These are phyloP conservation scores for Salmo trutta DNA, from an alignment of 2,797 vertebrate genomes.

Conservation along the genomic window DNA sequence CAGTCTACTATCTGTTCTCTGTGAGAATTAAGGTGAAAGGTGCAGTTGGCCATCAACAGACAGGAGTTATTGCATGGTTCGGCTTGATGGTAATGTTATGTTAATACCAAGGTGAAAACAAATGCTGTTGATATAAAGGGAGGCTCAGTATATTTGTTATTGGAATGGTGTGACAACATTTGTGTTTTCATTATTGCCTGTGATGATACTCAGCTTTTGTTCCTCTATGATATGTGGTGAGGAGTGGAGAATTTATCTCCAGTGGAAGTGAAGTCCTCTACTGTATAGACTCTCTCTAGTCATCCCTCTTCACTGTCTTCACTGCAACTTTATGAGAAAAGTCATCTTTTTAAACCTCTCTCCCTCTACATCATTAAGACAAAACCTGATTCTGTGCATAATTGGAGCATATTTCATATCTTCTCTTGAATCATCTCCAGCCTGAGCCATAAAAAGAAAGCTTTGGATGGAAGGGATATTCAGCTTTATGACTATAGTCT, in stretches of 20 bases:
- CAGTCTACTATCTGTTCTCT: neutral
- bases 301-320: neutral
- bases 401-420: constrained; percentile 26
- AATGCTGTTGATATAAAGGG: neutral
- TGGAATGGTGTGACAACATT: constrained; percentile 6
- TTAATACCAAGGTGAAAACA: constrained; percentile 22
- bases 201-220: neutral
- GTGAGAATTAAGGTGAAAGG: neutral
- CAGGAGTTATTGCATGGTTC: constrained; percentile 17
- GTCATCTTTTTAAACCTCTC: constrained; percentile 24
- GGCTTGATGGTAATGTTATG: constrained; percentile 20
- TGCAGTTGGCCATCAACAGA: constrained; percentile 12
- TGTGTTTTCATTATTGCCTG: constrained; percentile 6
- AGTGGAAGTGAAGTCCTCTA: neutral
- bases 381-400: constrained; percentile 39
- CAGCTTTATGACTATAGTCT: constrained; percentile 17
- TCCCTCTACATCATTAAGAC: constrained; percentile 13
- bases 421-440: neutral
- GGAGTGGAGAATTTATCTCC: neutral
- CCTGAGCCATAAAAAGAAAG: constrained; percentile 20
- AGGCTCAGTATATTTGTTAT: constrained; percentile 17
- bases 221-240: neutral
- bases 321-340: constrained; percentile 15
- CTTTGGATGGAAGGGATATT: constrained; percentile 50
- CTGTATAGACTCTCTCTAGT: neutral